Conservation (phyloP, 2,888 invertebrate species). For the Andricus curvator region DNA sequence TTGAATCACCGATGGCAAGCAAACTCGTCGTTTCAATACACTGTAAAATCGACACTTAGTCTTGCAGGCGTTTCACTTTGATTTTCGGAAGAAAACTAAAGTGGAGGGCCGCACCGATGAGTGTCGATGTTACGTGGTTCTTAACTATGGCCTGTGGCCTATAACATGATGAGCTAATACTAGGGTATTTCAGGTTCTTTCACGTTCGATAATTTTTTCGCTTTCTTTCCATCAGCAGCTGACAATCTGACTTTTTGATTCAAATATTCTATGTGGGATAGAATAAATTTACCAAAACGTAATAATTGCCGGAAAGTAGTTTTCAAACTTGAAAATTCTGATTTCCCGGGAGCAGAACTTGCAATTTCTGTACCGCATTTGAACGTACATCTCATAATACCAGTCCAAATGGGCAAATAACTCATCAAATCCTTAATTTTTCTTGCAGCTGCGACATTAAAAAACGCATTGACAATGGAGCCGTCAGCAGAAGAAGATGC, state of each 20-base stretch:
- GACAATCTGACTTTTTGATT: background rate
- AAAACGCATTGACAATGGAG: background rate
- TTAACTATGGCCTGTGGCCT: too few species aligned
- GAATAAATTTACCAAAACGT: background rate
- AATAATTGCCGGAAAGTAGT: background rate
- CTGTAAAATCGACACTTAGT: too few species aligned
- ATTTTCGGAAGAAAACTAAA: too few species aligned
- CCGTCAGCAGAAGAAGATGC: too few species aligned
- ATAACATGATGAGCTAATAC: too few species aligned
- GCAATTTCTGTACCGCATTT: background rate
- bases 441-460: background rate
- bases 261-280: background rate
- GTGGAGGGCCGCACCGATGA: too few species aligned
- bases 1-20: too few species aligned
- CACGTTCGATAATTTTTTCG: too few species aligned
- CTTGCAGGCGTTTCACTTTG: too few species aligned
- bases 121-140: too few species aligned
- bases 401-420: constrained; percentile 2
- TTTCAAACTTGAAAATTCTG: background rate
- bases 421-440: background rate
- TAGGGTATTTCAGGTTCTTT: too few species aligned
- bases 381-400: background rate
- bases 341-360: background rate
- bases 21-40: too few species aligned
- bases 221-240: background rate